Conservation (phyloP, 2,797 vertebrate genomes). For the Sternotherus odoratus region DNA sequence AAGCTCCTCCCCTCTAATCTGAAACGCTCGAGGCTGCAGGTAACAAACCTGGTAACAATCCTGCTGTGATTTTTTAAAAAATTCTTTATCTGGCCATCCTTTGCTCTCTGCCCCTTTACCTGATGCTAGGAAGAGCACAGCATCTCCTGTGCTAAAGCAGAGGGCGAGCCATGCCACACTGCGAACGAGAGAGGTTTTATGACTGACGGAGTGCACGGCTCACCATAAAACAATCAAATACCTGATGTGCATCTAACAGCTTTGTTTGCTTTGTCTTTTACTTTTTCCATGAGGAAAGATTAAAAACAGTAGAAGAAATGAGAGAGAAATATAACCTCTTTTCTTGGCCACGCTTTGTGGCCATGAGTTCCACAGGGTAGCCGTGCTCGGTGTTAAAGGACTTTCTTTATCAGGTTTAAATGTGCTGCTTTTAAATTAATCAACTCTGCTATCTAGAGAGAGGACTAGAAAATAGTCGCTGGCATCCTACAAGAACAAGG, state of each 20-base stretch:
- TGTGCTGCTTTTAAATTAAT: background rate
- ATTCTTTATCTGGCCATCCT: background rate
- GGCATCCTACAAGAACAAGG: background rate
- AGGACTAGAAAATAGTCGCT: background rate
- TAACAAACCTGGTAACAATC: background rate
- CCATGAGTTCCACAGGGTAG: background rate
- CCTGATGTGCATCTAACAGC: background rate
- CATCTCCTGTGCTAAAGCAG: background rate
- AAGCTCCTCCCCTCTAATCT: background rate
- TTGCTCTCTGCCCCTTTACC: background rate
- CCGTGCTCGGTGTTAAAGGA: background rate
- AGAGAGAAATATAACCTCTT: background rate
- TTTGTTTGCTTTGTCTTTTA: fast-evolving
- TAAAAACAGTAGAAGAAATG: background rate
- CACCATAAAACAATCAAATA: background rate
- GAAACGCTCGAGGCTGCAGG: fast-evolving
- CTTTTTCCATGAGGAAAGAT: background rate
- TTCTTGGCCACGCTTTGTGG: background rate
- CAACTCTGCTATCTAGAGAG: background rate
- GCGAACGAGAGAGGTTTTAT: background rate
- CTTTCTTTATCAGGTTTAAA: background rate
- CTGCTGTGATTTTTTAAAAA: background rate
- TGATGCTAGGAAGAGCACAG: background rate
- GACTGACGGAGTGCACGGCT: background rate
- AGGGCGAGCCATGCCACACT: background rate